These are phyloP conservation scores for Leptinotarsa peninsularis DNA, from an alignment of 2,888 invertebrate species.

Conservation along the genomic window DNA sequence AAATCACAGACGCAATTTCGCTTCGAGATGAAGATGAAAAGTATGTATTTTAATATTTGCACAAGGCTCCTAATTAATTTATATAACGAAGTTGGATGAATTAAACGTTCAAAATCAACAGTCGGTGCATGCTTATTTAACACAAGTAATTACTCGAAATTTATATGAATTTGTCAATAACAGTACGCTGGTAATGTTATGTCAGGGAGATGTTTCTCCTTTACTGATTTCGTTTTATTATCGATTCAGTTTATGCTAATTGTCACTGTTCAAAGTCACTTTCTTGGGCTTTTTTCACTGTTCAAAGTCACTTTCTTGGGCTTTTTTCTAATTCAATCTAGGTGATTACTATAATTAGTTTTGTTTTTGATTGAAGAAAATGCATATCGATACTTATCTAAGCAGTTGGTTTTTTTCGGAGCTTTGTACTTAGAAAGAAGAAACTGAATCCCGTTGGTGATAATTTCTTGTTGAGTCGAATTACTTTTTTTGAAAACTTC, in stretches of 20 bases:
- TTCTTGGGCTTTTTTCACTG: too few species aligned
- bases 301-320: too few species aligned
- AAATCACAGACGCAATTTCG: constrained; percentile 37
- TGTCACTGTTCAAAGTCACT: too few species aligned
- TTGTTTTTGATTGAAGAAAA: neutral
- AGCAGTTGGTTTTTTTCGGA: too few species aligned
- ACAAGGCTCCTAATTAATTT: constrained; percentile 50
- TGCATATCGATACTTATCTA: too few species aligned
- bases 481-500: too few species aligned
- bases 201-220: neutral
- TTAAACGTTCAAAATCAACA: constrained; percentile 21
- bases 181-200: neutral
- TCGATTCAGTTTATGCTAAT: too few species aligned
- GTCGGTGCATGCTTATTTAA: constrained; percentile 18
- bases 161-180: constrained; percentile 20
- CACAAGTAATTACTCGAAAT: constrained; percentile 9
- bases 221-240: neutral
- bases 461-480: too few species aligned
- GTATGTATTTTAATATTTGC: constrained; percentile 47
- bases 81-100: constrained; percentile 43
- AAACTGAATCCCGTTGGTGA: too few species aligned
- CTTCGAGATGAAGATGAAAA: constrained; percentile 33
- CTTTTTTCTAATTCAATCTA: too few species aligned
- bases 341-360: neutral
- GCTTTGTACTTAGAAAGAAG: too few species aligned